A percentile compares a stretch with the other conserved stretches of the same genome.
Conservation (phyloP, 2,888 invertebrate species). For the Caenorhabditis afra region DNA sequence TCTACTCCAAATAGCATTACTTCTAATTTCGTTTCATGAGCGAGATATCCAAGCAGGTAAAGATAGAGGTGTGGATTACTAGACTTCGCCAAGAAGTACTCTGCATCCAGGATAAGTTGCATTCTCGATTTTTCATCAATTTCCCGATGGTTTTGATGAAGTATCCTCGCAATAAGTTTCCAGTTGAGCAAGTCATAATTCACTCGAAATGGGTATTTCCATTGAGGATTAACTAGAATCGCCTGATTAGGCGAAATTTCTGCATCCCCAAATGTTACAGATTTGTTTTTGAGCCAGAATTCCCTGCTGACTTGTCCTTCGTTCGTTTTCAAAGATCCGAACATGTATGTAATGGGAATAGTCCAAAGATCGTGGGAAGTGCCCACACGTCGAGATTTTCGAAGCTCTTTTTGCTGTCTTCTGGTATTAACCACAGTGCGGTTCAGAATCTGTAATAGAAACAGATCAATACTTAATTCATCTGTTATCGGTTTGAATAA, state of each 20-base stretch:
- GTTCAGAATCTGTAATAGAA: too few species aligned
- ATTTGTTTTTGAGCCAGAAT: conserved; percentile 79
- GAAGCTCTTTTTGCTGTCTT: conserved; percentile 18
- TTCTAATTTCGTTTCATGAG: conserved; percentile 74
- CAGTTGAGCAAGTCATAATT: conserved; percentile 79
- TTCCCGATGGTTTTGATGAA: conserved; percentile 72
- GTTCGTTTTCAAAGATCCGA: conserved; percentile 74
- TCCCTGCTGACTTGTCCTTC: conserved; percentile 78
- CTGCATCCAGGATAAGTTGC: conserved; percentile 76
- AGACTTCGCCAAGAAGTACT: conserved; percentile 75
- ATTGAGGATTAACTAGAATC: conserved; percentile 78
- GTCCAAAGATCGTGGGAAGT: conserved; percentile 73
- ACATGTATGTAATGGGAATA: conserved; percentile 78
- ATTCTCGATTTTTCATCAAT: conserved; percentile 76
- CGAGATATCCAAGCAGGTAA: conserved; percentile 70
- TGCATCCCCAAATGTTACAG: conserved; percentile 76
- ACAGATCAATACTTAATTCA: too few species aligned
- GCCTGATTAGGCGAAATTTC: conserved; percentile 74
- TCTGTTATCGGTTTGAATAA: too few species aligned
- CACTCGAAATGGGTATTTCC: conserved; percentile 78
- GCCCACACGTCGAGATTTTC: conserved; percentile 59
- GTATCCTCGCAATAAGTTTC: conserved; percentile 75
- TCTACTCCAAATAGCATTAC: conserved; percentile 77
- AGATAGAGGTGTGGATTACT: conserved; percentile 73
- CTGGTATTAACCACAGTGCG: too few species aligned